phyloP scores from a whole-genome alignment of 2,888 invertebrate species.

The Eupithecia pulchellata region DNA sequence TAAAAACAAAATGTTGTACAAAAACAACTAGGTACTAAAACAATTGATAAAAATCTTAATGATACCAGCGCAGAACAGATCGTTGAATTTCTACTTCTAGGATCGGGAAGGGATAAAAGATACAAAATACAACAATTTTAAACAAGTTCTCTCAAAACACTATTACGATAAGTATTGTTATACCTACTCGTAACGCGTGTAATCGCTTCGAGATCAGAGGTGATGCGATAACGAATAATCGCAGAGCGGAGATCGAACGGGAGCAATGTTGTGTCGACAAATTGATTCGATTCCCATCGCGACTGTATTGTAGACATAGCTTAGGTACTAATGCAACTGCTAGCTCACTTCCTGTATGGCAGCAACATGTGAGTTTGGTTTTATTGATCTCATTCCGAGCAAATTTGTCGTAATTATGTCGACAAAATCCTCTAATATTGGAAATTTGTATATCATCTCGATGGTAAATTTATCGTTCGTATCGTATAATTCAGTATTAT shows the following conservation, averaged over 20 bases:
- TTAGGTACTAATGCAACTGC: slow-evolving; percentile 42
- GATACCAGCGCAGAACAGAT: neutral
- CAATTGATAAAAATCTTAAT: too few relatives aligned
- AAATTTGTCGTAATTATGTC: neutral
- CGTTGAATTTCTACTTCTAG: neutral
- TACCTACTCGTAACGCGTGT: slow-evolving; percentile 27
- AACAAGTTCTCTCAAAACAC: neutral
- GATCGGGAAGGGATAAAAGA: too few relatives aligned
- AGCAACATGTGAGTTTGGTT: neutral
- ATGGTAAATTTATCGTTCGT: too few relatives aligned
- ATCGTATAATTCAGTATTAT: too few relatives aligned
- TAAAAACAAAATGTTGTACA: too few relatives aligned
- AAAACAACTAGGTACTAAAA: too few relatives aligned
- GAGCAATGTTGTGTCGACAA: slow-evolving; percentile 71
- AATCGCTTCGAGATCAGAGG: slow-evolving; percentile 42
- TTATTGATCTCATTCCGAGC: neutral
- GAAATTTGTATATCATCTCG: too few relatives aligned
- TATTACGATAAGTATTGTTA: neutral
- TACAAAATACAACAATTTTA: neutral
- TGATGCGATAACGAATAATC: slow-evolving; percentile 58
- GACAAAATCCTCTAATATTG: neutral
- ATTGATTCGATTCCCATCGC: slow-evolving; percentile 76
- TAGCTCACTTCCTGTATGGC: slow-evolving; percentile 17
- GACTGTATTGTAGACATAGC: slow-evolving; percentile 51
- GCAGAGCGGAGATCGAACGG: slow-evolving; percentile 62